Conservation (phyloP, 2,113 vertebrate species). For the Phyllostomus discolor region DNA sequence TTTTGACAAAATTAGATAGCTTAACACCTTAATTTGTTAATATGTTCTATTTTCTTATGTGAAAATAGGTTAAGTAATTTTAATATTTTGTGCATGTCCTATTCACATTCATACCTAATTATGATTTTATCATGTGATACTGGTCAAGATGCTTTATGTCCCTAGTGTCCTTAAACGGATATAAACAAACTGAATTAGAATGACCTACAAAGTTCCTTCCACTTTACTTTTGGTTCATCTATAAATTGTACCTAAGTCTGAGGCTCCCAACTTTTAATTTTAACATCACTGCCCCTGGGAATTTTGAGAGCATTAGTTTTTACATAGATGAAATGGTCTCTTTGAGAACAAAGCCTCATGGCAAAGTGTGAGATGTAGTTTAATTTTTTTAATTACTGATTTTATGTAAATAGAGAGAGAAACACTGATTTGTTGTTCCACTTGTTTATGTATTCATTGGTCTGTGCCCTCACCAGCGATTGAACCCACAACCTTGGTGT, state of each 20-base stretch:
- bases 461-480: too few relatives aligned
- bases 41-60: not conserved
- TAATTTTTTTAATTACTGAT: too few relatives aligned
- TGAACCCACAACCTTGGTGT: too few relatives aligned
- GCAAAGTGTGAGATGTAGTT: not conserved
- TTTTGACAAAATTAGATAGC: not conserved
- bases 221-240: not conserved
- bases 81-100: not conserved
- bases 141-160: not conserved
- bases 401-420: too few relatives aligned
- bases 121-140: not conserved
- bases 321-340: not conserved
- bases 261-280: not conserved
- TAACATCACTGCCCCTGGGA: not conserved
- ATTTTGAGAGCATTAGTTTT: conserved; percentile 34
- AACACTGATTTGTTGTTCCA: too few relatives aligned
- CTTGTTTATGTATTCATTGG: too few relatives aligned
- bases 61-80: not conserved
- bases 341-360: not conserved
- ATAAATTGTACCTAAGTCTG: not conserved
- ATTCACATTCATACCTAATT: not conserved
- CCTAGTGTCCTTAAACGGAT: not conserved
- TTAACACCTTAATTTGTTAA: not conserved
- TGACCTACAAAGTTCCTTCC: not conserved
- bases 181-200: not conserved